Conservation (phyloP, 2,888 invertebrate genomes). For the Miltochrista miniata region DNA sequence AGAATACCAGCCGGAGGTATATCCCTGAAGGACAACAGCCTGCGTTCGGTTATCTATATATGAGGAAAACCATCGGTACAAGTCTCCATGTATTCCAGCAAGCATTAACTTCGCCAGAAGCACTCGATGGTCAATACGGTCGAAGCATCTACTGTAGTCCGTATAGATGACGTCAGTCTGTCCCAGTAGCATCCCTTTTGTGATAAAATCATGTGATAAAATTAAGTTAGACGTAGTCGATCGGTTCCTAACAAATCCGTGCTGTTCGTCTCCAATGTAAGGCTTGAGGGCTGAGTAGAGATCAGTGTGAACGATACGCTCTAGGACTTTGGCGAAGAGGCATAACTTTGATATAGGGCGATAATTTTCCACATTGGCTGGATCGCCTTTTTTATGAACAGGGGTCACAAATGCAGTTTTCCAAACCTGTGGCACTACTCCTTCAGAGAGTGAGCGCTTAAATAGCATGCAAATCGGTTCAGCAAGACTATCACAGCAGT, state of each 20-base stretch:
- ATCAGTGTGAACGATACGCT: too few species aligned
- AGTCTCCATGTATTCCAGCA: not conserved
- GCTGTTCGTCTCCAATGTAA: too few species aligned
- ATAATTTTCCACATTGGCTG: not conserved
- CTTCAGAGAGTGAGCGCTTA: not conserved
- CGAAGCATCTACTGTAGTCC: too few species aligned
- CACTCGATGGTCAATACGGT: too few species aligned
- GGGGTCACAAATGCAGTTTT: not conserved
- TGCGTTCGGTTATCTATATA: not conserved
- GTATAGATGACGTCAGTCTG: too few species aligned
- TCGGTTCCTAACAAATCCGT: not conserved
- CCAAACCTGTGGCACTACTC: not conserved
- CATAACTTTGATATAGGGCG: too few species aligned
- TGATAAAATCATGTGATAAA: too few species aligned
- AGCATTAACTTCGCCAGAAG: too few species aligned
- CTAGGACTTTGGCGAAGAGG: not conserved
- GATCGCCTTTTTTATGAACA: not conserved
- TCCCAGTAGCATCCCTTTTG: not conserved
- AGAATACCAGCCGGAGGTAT: not conserved
- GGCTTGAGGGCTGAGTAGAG: too few species aligned
- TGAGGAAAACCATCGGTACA: constrained; percentile 1
- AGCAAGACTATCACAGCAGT: not conserved
- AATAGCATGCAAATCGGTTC: not conserved
- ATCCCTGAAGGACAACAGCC: not conserved
- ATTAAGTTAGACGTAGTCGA: not conserved